phyloP scores from a whole-genome alignment of 2,888 invertebrate genomes.

The Epistrophe eligans region DNA sequence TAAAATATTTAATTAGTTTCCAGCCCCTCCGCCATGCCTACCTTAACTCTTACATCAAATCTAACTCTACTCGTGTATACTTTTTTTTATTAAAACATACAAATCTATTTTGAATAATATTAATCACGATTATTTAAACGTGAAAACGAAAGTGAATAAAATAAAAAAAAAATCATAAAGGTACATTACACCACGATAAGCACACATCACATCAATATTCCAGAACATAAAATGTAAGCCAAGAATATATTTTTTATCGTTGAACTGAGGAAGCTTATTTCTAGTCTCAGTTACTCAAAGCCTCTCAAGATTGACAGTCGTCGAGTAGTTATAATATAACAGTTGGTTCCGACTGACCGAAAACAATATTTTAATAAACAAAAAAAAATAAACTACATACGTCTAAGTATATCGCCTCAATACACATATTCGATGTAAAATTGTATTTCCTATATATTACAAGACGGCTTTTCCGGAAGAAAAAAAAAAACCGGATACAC shows the following conservation, averaged over 20 bases:
- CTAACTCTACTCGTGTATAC: too few species aligned
- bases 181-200: background rate
- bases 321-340: slow-evolving; percentile 29
- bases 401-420: background rate
- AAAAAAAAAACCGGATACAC: slow-evolving; percentile 29
- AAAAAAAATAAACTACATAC: too few species aligned
- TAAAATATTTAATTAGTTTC: too few species aligned
- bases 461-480: slow-evolving; percentile 34
- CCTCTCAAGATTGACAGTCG: slow-evolving; percentile 61
- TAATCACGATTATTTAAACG: background rate
- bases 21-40: too few species aligned
- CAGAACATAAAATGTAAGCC: background rate
- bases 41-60: too few species aligned
- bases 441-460: slow-evolving; percentile 1
- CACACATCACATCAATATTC: background rate
- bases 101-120: background rate
- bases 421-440: background rate
- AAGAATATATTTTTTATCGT: slow-evolving; percentile 42
- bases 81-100: too few species aligned
- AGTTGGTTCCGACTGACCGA: background rate
- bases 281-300: slow-evolving; percentile 47
- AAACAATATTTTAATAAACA: background rate
- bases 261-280: slow-evolving; percentile 36
- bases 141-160: slow-evolving; percentile 19
- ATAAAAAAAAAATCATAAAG: background rate